Base-by-base conservation (phyloP, 2,113 vertebrate species). In the Pangasianodon gigas region DNA sequence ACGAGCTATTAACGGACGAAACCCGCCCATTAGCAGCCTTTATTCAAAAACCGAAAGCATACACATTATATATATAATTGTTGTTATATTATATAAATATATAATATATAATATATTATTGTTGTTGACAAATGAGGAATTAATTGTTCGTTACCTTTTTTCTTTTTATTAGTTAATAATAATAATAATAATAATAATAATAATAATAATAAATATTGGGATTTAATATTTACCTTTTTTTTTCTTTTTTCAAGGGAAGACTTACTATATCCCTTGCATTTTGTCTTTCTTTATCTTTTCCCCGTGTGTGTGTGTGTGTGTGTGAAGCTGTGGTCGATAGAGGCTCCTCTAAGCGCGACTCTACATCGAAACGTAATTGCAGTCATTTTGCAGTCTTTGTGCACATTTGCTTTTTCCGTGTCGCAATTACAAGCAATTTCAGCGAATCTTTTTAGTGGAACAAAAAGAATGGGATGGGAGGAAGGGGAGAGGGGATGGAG, bases 381-480 rank as follows among this genome's bases (percentile, higher is more conserved):
- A 97, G 97, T 97, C 97, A 97, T 97, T 97, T 97, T 95, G 89
- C 84, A 60, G 96, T 96, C 97, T 97, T 97, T 97, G 97, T 97
- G 97, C 97, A 96, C 96, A 96, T 97, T 97, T 97, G 96, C 97
- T 96, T 96, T 77, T 85, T 97, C 96, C 96, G 96, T 96, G 95
- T 95, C 96, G 97, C 97, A 97, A 97, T 97, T 97, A 97, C 97
- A 96, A 97, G 97, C 97, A 97, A 97, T 97, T 97, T 97, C 97
- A 96, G 96, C 96, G 96, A 97, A 97, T 97, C 96, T 97, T 97
- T 97, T 97, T 97, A 96, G 96, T 96, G 96, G 97, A 97, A 97
- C 97, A 97, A 97, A 97, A 97, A 97, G 96, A 97, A 84, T 62
- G 44, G 84, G 71, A 77, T 44, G 58, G 51, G 51, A 81, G 83